Conservation (phyloP, 2,113 vertebrate species). For the Haemorhous mexicanus region DNA sequence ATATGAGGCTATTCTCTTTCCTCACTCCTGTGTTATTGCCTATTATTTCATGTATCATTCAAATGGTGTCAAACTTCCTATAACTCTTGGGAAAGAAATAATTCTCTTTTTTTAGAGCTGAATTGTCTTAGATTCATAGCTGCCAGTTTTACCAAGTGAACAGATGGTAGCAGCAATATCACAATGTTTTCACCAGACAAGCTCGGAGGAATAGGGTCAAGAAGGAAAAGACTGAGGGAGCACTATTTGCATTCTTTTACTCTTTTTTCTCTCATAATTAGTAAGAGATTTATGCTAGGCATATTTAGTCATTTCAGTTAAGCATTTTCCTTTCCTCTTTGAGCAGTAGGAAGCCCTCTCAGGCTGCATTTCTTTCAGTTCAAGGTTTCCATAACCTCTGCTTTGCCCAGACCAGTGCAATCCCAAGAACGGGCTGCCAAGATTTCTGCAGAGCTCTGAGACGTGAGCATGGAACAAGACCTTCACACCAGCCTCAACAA, state of each 20-base stretch:
- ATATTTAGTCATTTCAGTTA: background rate
- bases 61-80: background rate
- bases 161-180: background rate
- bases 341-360: background rate
- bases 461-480: background rate
- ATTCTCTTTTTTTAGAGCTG: background rate
- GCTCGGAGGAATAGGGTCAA: background rate
- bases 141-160: background rate
- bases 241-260: background rate
- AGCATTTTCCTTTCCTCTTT: background rate
- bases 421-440: rapidly evolving
- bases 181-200: background rate
- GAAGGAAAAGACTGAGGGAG: background rate
- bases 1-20: background rate
- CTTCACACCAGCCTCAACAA: background rate
- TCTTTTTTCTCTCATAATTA: background rate
- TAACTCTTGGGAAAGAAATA: background rate
- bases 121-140: background rate
- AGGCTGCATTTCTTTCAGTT: background rate
- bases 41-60: background rate
- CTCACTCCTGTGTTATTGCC: background rate
- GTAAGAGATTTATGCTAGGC: background rate
- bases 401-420: background rate
- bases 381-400: background rate
- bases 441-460: background rate